Base-by-base conservation (phyloP, 1,140 invertebrate species). In the Lithobius niger region DNA sequence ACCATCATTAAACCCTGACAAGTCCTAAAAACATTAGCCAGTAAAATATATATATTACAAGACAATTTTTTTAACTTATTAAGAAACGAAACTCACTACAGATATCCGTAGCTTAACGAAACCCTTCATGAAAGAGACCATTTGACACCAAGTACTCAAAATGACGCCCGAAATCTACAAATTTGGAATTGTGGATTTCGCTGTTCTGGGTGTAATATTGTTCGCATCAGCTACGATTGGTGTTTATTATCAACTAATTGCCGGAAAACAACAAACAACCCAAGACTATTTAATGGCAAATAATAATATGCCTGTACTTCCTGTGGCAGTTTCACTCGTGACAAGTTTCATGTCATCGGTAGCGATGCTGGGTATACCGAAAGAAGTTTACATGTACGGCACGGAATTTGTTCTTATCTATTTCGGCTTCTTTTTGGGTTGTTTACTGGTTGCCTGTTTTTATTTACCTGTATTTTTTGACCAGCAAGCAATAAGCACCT, bases 331-430 rank as follows among this genome's bases (percentile, higher is more conserved):
- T 55, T 89, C 86, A 16, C 69, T 94, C 1, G 88, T 92, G 81
- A 86, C 91, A 13, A 92, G 87, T 42, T 96, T 96, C 65, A 93
- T 96, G 85, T 95, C 90, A 0, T 88, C 91, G 15, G 82, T 95
- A 19, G 90, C 90, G 0, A 22, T 96, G n/a, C 72, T 96, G 21
- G 92, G 92, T 10, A 82, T 91, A 0, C 85, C 86, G 0, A 79
- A 83, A 49, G 89, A 93, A 69, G 89, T 83, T 69, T 92, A 92
- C 66, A 79, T 84, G 52, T 69, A 77, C 68, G 88, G 88, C 25
- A 84, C 85, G 50, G 82, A 86, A 64, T 92, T 91, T 71, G 76
- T 88, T 3, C 69, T 85, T 16, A 90, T 91, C 24, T 91, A 91
- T 65, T 54, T 91, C 26, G 75, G 84, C 0, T 91, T 91, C 64